phyloP scores from a whole-genome alignment of 2,113 vertebrate genomes.

The Heterochromis multidens region DNA sequence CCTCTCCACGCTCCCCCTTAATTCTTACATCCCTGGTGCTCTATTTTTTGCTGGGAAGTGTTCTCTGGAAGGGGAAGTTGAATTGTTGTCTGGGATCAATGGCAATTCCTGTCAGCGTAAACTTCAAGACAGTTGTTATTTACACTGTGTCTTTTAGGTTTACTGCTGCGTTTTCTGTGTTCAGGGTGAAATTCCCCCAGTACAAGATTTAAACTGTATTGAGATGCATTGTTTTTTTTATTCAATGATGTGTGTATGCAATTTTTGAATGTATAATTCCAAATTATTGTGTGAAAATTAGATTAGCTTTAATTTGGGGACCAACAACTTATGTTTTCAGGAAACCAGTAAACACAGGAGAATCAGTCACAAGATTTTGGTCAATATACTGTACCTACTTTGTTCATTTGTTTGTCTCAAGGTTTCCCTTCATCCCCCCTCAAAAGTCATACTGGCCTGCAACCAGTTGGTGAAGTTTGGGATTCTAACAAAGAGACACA shows the following conservation, averaged over 20 bases:
- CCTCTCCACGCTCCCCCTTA: slow-evolving; percentile 70
- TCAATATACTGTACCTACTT: slow-evolving; percentile 1
- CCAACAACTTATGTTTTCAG: neutral
- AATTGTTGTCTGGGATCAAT: slow-evolving; percentile 93
- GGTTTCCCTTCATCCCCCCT: neutral
- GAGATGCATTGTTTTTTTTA: neutral
- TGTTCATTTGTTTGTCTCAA: neutral
- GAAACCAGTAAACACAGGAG: neutral
- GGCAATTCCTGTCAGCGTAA: slow-evolving; percentile 56
- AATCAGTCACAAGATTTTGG: neutral
- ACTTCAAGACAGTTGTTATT: slow-evolving; percentile 46
- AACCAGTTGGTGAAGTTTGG: neutral
- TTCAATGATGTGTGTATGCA: neutral
- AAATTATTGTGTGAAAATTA: neutral
- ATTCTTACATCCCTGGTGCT: slow-evolving; percentile 74
- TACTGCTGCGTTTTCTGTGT: neutral
- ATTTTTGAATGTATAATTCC: neutral
- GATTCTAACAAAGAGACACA: neutral
- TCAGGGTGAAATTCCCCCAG: neutral
- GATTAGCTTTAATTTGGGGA: neutral
- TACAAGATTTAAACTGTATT: neutral
- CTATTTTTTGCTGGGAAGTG: slow-evolving; percentile 87
- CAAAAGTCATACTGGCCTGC: neutral
- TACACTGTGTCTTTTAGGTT: neutral
- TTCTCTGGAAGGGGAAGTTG: slow-evolving; percentile 88